Conservation (phyloP, 2,113 vertebrate species). For the Pseudopipra pipra region DNA sequence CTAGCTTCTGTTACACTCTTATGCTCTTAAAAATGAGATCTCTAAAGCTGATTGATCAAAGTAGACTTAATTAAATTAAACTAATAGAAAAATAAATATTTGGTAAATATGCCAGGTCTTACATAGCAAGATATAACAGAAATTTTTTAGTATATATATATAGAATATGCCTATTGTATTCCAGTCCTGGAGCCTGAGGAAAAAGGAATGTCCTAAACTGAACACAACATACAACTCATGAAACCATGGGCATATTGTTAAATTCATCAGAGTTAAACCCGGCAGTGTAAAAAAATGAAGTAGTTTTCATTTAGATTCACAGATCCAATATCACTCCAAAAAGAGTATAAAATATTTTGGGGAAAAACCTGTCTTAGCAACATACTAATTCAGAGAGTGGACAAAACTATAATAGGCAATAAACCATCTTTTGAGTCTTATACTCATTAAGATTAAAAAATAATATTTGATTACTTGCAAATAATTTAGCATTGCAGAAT, state of each 20-base stretch:
- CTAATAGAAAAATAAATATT: not conserved
- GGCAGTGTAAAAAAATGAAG: not conserved
- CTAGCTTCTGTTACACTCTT: not conserved
- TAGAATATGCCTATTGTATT: not conserved
- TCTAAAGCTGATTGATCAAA: not conserved
- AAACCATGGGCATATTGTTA: not conserved
- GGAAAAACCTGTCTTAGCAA: not conserved
- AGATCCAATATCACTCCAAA: not conserved
- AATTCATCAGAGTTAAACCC: not conserved
- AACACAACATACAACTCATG: not conserved
- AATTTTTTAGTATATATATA: not conserved
- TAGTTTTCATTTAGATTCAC: not conserved
- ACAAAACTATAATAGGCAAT: not conserved
- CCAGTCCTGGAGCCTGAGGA: not conserved
- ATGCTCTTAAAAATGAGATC: not conserved
- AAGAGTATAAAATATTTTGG: not conserved
- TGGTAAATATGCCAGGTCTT: not conserved
- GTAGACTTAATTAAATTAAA: not conserved
- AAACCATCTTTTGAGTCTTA: not conserved
- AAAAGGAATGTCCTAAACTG: not conserved
- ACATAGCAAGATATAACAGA: not conserved
- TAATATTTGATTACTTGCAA: not conserved
- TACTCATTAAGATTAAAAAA: not conserved
- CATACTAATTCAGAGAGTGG: not conserved
- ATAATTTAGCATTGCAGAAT: not conserved